phyloP scores from a whole-genome alignment of 2,113 vertebrate genomes.

The Charadrius vociferus region DNA sequence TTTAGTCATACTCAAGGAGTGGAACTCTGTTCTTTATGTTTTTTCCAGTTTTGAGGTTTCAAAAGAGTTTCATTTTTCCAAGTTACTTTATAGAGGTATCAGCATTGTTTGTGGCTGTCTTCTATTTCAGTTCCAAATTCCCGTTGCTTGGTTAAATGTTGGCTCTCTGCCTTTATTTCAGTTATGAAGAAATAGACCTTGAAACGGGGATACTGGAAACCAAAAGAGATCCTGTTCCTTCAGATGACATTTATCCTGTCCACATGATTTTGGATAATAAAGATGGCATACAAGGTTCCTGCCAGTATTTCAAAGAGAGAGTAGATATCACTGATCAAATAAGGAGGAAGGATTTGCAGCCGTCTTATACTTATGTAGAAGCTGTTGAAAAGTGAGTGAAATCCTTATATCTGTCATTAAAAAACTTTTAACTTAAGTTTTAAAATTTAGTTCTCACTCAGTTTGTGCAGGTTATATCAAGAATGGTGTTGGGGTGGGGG shows the following conservation, averaged over 20 bases:
- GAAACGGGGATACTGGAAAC: slow-evolving; percentile 83
- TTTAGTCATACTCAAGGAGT: rapidly evolving
- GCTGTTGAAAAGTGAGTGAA: slow-evolving; percentile 80
- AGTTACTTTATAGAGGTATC: background rate
- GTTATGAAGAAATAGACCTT: slow-evolving; percentile 86
- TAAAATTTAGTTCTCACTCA: background rate
- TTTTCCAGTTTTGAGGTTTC: background rate
- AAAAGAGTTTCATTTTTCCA: background rate
- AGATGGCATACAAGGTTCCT: slow-evolving; percentile 89
- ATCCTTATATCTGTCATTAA: background rate
- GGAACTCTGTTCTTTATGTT: background rate
- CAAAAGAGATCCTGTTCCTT: slow-evolving; percentile 25
- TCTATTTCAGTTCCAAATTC: background rate
- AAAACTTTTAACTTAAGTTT: background rate
- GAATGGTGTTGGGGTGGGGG: background rate
- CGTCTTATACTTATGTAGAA: slow-evolving; percentile 73
- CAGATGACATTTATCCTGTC: slow-evolving; percentile 87
- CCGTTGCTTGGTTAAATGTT: background rate
- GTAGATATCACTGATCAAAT: slow-evolving; percentile 79
- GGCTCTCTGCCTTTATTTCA: slow-evolving; percentile 46
- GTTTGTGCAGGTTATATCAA: background rate
- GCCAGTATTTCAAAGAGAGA: slow-evolving; percentile 84
- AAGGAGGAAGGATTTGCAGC: slow-evolving; percentile 75
- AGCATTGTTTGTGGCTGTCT: background rate
- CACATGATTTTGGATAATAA: slow-evolving; percentile 84